phyloP scores from a whole-genome alignment of 30 jellyfish, hydroid and myxozoan species.

The Turritopsis rubra region DNA sequence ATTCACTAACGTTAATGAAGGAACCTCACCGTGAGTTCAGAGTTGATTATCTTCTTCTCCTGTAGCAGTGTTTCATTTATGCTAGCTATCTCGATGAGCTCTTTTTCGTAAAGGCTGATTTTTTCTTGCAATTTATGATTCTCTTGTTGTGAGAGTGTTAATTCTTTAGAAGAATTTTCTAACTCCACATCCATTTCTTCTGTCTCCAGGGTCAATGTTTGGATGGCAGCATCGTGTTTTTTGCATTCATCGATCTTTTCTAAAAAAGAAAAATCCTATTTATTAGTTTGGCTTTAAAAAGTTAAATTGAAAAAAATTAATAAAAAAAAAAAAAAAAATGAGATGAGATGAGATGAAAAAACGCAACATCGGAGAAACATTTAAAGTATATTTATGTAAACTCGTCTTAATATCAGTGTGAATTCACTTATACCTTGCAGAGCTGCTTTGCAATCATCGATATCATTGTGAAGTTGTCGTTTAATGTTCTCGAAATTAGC shows the following conservation, averaged over 20 bases:
- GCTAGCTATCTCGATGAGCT: background rate
- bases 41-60: background rate
- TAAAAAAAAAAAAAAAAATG: no score
- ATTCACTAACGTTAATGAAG: background rate
- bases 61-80: background rate
- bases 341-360: background rate
- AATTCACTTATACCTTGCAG: background rate
- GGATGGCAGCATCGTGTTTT: background rate
- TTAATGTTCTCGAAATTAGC: background rate
- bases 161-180: background rate
- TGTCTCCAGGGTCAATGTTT: background rate
- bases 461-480: background rate
- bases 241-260: background rate
- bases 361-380: background rate
- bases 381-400: no score
- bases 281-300: no score
- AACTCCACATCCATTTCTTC: background rate
- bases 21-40: background rate
- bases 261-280: background rate
- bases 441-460: background rate
- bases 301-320: no score
- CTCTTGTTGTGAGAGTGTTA: background rate
- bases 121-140: background rate
- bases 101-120: background rate
- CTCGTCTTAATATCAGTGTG: no score